Base-by-base conservation (phyloP, 2,113 vertebrate species). In the Mugil cephalus region DNA sequence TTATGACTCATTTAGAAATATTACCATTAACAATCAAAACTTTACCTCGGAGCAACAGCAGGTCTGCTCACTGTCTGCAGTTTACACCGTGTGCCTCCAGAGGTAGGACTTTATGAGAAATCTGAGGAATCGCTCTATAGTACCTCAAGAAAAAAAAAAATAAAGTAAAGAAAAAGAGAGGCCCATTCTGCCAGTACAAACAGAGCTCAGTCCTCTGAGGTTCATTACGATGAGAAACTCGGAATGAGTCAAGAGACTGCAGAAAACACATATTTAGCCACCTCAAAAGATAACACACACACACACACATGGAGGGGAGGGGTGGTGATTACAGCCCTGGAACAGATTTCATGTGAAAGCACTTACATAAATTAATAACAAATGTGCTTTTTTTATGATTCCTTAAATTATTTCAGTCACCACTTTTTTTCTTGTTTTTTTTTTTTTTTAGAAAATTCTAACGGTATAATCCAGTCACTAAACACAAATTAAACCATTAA, bases 121-220 rank as follows among this genome's bases (percentile, higher is more conserved):
- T 71, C 52, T 52, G 68, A 79, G 79, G 60, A 82, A 70, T 50
- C 61, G 54, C 69, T 82, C 58, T 5, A 73, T 56, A 58, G 63
- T 34, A 36, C 45, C 54, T 70, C 42, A 74, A 68, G 55, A 67
- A 63, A 69, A 54, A 17, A 18, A 47, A 15, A 18, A 2, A 13
- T n/a, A n/a, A n/a, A n/a, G n/a, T n/a, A n/a, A n/a, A n/a, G n/a
- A 10, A n/a, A 17, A 43, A 8, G 35, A 35, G 24, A 11, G 21
- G 7, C n/a, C 21, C 54, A 38, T 46, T 80, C 30, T 52, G 62
- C 46, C 0, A 17, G 55, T 45, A 52, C 50, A 77, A 75, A 75
- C 73, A 78, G 18, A 74, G 24, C 35, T 50, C 55, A 35, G 45
- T 47, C 30, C 38, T 48, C 45, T 38, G 35, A 81, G 59, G 35